Base-by-base conservation (phyloP, 1,140 invertebrate genomes). In the Bradysia coprophila region DNA sequence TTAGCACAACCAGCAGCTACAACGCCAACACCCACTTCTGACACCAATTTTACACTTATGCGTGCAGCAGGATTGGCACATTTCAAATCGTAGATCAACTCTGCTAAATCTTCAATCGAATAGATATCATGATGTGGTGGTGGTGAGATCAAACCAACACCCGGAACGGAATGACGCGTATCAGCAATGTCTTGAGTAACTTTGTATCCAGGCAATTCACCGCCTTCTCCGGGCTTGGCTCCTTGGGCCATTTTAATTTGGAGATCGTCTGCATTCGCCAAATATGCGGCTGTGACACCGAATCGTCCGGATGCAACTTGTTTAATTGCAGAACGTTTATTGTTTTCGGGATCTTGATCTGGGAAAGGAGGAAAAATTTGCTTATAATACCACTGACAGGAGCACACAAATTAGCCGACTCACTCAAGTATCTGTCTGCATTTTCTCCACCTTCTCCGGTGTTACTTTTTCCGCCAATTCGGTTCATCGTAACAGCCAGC, bases 221-320 rank as follows among this genome's bases (percentile, higher is more conserved):
- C 91, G 33, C 90, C 91, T 68, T 95, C 90, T 3, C 91, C 91
- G 0, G 91, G 91, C 54, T 96, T 96, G 18, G 91, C 92, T 13
- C 92, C 92, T 64, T 96, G 92, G n/a, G 92, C 92, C 90, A 96
- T 95, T 67, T 96, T 96, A 54, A 96, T 96, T 64, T 96, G 92
- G 40, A 96, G 56, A 62, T 95, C 91, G 63, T 96, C 90, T 13
- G 94, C 87, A 67, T 98, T 87, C 8, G 92, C 90, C 21, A 98
- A 63, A 57, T 99, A 98, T 1, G 91, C 84, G 31, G 90, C 90
- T 0, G 93, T 98, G 0, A 99, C 95, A 16, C 95, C 95, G 68
- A 99, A 99, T 40, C 95, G 72, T 16, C 94, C 95, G 28, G 90
- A 95, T 5, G 95, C 95, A 23, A 99, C 90, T 73, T 94, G 81